These are phyloP conservation scores for Acanthis flammea DNA, from an alignment of 2,797 vertebrate species.

Conservation along the genomic window DNA sequence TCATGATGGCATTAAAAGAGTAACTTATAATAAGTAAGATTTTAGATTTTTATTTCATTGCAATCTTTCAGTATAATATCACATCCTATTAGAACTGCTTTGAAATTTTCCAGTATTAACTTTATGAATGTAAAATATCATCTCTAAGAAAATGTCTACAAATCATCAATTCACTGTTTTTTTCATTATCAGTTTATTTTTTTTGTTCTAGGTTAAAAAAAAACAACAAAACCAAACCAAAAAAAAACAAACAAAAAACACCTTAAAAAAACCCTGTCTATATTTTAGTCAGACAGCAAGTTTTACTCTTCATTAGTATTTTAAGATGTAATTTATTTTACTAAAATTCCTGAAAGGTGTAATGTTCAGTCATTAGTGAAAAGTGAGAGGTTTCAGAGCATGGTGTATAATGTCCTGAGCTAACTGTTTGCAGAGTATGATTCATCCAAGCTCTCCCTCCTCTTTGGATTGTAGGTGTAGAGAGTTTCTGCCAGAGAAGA, in stretches of 20 bases:
- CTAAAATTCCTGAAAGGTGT: not conserved
- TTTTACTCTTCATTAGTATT: not conserved
- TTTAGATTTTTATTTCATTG: not conserved
- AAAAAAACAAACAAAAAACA: not conserved
- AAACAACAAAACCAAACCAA: not conserved
- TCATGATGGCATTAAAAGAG: not conserved
- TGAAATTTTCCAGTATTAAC: not conserved
- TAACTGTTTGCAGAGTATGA: not conserved
- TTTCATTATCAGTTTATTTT: not conserved
- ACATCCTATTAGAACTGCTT: not conserved
- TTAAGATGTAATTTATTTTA: not conserved
- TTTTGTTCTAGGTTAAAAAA: not conserved
- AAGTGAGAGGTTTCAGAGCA: not conserved
- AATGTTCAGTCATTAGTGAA: not conserved
- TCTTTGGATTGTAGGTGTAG: not conserved
- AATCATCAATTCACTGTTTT: not conserved
- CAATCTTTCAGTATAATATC: not conserved
- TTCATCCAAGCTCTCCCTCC: not conserved
- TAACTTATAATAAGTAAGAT: not conserved
- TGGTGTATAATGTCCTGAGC: not conserved
- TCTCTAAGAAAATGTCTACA: not conserved
- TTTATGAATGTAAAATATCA: not conserved
- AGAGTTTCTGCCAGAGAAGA: not conserved
- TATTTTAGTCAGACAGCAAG: not conserved
- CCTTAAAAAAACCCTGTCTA: fast-evolving